phyloP scores from a whole-genome alignment of 2,888 invertebrate species.

The Sinotaia quadrata region DNA sequence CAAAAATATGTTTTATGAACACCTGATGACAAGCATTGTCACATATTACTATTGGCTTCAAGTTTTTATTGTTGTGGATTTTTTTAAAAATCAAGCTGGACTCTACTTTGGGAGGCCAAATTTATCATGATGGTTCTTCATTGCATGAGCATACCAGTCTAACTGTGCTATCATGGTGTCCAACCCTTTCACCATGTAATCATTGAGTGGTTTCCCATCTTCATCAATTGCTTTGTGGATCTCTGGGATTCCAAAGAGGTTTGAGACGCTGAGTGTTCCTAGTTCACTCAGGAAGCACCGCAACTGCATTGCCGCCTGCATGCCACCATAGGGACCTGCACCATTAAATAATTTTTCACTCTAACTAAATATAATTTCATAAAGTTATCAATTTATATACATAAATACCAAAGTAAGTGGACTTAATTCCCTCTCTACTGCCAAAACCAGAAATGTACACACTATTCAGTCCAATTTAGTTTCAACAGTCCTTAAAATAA shows the following conservation, averaged over 20 bases:
- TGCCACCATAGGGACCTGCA: constrained; percentile 70
- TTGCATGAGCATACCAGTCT: constrained; percentile 71
- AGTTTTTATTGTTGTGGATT: too few species aligned
- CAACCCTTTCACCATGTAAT: constrained; percentile 56
- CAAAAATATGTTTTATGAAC: too few species aligned
- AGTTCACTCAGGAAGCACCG: constrained; percentile 68
- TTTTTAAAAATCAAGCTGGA: too few species aligned
- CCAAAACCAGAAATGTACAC: too few species aligned
- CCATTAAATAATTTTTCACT: background rate
- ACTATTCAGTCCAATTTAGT: too few species aligned
- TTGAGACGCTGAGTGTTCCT: constrained; percentile 71
- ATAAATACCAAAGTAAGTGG: too few species aligned
- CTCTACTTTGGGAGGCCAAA: constrained; percentile 32
- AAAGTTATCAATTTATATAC: too few species aligned
- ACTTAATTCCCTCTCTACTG: too few species aligned
- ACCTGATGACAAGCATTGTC: too few species aligned
- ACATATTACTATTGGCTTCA: too few species aligned
- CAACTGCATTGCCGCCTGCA: constrained; percentile 69
- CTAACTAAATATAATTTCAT: too few species aligned
- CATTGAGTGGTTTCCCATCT: constrained; percentile 61
- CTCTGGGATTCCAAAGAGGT: constrained; percentile 68
- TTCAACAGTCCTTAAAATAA: too few species aligned
- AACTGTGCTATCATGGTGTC: constrained; percentile 68
- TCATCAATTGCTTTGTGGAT: constrained; percentile 66
- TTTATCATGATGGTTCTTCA: constrained; percentile 58